phyloP scores from a whole-genome alignment of 37 sponge, comb jelly and placozoan genomes.

The Amphimedon queenslandica region DNA sequence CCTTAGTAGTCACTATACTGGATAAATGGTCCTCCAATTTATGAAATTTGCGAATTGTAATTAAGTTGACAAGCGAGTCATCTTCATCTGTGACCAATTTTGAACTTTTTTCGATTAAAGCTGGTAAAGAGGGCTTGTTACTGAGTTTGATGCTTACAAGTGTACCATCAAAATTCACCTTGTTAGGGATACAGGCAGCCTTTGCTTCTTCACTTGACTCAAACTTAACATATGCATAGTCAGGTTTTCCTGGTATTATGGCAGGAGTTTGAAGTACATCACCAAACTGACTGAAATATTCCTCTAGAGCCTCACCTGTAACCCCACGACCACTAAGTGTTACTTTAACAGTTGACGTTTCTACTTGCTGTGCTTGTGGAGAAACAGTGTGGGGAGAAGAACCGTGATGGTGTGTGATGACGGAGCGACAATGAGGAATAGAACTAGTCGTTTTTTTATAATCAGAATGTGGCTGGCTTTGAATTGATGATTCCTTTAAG shows the following conservation, averaged over 20 bases:
- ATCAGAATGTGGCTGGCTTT: no score
- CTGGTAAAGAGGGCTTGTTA: no score
- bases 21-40: no score
- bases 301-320: conserved; percentile 3
- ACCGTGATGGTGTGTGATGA: not conserved
- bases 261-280: not conserved
- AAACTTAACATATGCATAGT: conserved; percentile 37
- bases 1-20: no score
- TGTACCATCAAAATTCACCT: not conserved
- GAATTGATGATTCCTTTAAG: no score
- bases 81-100: no score
- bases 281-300: conserved; percentile 29
- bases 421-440: no score
- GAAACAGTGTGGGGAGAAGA: not conserved
- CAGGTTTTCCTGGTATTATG: conserved; percentile 10
- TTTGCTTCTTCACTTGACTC: not conserved
- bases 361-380: not conserved
- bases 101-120: no score
- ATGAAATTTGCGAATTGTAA: no score
- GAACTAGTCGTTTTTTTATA: no score
- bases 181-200: not conserved
- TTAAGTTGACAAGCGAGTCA: no score
- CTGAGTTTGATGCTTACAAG: conserved; percentile 1
- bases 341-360: not conserved
- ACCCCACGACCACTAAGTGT: conserved; percentile 2